A percentile compares a stretch with the other conserved stretches of the same genome.
Conservation (phyloP, 2,888 invertebrate genomes). For the Hipparchia sbordonii region DNA sequence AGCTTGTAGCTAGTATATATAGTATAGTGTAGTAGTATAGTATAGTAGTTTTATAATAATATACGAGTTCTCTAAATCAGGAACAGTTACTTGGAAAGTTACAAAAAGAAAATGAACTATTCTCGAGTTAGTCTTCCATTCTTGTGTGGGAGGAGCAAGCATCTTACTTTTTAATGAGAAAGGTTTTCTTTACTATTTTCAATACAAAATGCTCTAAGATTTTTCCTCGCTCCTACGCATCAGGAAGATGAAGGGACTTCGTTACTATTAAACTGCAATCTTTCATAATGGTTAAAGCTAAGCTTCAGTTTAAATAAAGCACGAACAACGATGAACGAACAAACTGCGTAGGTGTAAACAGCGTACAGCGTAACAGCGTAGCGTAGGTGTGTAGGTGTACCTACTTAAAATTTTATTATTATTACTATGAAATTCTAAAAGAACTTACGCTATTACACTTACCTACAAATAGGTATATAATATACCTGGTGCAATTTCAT, state of each 20-base stretch:
- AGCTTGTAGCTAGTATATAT: no score
- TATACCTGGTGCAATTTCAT: neutral
- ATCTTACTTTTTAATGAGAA: conserved; percentile 5
- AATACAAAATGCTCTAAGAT: neutral
- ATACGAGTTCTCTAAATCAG: no score
- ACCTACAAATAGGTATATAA: neutral
- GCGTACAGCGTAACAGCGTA: no score
- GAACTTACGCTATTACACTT: neutral
- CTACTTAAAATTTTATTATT: neutral
- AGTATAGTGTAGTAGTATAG: no score
- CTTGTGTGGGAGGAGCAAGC: conserved; percentile 10
- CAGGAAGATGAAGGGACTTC: neutral
- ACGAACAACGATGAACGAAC: no score
- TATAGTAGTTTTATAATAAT: no score
- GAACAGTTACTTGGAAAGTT: no score
- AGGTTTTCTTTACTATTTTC: conserved; percentile 5
- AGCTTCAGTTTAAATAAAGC: no score
- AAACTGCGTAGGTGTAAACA: no score
- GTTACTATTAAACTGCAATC: conserved; percentile 1
- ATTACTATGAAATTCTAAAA: neutral
- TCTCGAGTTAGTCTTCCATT: neutral
- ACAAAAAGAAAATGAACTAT: no score
- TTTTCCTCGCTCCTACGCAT: neutral
- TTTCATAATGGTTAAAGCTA: no score
- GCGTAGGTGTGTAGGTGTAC: no score